These are phyloP conservation scores for Hirtodrosophila histrioides DNA, from an alignment of 2,888 invertebrate genomes.

Conservation along the genomic window DNA sequence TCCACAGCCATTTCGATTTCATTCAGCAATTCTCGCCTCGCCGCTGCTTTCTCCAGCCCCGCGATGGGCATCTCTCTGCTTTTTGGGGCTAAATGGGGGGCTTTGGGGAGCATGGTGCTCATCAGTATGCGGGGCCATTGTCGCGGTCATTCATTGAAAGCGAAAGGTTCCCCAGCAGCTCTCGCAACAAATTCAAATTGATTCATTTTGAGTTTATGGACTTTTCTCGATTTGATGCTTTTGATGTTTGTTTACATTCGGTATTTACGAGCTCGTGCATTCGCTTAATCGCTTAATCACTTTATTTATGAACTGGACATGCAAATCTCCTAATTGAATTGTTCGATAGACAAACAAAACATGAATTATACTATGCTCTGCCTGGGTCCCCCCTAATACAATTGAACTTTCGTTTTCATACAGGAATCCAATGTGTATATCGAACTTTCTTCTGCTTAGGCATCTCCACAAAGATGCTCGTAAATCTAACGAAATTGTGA, in stretches of 20 bases:
- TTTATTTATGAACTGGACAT: conserved; percentile 60
- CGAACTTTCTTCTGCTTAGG: conserved; percentile 47
- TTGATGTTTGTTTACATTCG: conserved; percentile 47
- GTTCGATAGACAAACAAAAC: conserved; percentile 37
- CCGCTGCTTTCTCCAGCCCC: conserved; percentile 65
- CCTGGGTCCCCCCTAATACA: conserved; percentile 19
- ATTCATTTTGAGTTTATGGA: conserved; percentile 53
- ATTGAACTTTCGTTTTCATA: conserved; percentile 55
- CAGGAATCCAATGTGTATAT: conserved; percentile 41
- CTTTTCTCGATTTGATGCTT: conserved; percentile 39
- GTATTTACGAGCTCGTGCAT: conserved; percentile 21
- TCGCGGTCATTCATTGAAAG: conserved; percentile 66
- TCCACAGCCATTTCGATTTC: conserved; percentile 53
- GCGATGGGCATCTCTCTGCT: conserved; percentile 58
- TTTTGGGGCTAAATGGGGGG: conserved; percentile 3
- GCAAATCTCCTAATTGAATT: conserved; percentile 65
- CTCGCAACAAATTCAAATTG: conserved; percentile 51
- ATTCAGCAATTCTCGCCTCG: conserved; percentile 70
- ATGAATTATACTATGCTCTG: conserved; percentile 31
- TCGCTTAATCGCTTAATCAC: conserved; percentile 35
- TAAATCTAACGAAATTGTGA: conserved; percentile 19
- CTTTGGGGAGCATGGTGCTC: conserved; percentile 21
- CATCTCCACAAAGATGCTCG: conserved; percentile 20
- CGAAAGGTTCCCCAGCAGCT: conserved; percentile 60
- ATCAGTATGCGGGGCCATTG: conserved; percentile 70